Conservation (phyloP, 1,140 invertebrate species). For the Homarus americanus region DNA sequence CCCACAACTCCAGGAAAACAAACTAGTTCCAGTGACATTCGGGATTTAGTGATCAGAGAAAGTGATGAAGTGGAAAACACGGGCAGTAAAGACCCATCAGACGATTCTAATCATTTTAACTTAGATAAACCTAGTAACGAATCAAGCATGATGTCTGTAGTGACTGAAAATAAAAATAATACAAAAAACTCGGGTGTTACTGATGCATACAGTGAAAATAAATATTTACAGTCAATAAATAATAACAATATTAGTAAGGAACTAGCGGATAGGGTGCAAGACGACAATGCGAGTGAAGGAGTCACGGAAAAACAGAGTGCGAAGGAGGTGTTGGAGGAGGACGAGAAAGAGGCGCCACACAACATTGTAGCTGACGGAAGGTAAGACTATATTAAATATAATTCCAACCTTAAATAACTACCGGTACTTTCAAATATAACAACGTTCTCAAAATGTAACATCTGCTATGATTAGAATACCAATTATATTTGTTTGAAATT, state of each 20-base stretch:
- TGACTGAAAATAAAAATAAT: not conserved
- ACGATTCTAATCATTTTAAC: not conserved
- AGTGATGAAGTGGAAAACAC: not conserved
- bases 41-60: not conserved
- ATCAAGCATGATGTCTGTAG: not conserved
- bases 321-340: not conserved
- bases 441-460: no score
- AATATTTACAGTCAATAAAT: not conserved
- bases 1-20: not conserved
- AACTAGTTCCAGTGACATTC: not conserved
- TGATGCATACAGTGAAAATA: not conserved
- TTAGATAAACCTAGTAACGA: not conserved
- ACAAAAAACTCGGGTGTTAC: not conserved
- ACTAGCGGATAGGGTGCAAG: not conserved
- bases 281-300: not conserved
- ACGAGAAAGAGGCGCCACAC: not conserved
- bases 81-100: not conserved
- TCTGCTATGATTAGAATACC: no score
- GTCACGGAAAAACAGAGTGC: not conserved
- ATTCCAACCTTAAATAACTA: no score
- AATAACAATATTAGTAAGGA: not conserved
- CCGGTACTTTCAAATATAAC: no score
- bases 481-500: no score
- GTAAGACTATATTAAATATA: not conserved
- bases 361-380: not conserved